Evolutionary conservation across 1,140 invertebrate species (phyloP).

Genomic region (Eupeodes corollae): DNA sequence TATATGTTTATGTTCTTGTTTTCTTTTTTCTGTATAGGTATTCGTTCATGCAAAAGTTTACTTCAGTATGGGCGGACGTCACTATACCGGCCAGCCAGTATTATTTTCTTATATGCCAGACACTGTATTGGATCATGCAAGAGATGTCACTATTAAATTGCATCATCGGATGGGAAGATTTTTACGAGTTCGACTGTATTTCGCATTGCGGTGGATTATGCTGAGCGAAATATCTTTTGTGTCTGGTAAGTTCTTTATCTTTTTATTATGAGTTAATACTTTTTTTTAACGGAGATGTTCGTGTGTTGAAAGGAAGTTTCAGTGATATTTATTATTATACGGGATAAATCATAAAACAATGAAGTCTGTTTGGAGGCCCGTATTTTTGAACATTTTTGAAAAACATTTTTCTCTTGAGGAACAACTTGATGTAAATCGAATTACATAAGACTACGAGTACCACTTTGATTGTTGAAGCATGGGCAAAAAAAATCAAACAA

Average conservation of each 20-base stretch:
- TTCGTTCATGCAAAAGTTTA: conserved; percentile 56
- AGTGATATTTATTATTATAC: too few relatives aligned
- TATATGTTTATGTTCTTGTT: too few relatives aligned
- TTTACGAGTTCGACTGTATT: conserved; percentile 71
- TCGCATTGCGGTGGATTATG: conserved; percentile 76
- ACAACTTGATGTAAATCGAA: too few relatives aligned
- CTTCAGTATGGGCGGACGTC: conserved; percentile 64
- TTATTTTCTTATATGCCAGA: conserved; percentile 64
- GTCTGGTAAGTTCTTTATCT: conserved; percentile 47
- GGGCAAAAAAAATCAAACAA: too few relatives aligned
- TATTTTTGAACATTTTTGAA: too few relatives aligned
- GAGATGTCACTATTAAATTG: conserved; percentile 71
- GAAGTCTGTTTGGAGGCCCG: too few relatives aligned
- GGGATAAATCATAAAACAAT: too few relatives aligned
- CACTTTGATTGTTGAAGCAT: too few relatives aligned
- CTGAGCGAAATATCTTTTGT: conserved; percentile 76
- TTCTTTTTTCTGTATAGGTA: conserved; percentile 39
- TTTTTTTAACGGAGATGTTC: not conserved
- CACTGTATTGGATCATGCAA: conserved; percentile 63
- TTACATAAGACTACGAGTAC: too few relatives aligned
- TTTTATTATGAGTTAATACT: not conserved
- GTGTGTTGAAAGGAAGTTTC: too few relatives aligned
- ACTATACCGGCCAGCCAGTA: conserved; percentile 48
- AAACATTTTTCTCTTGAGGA: too few relatives aligned
- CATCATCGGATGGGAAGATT: conserved; percentile 64